Conservation (phyloP, 2,888 invertebrate species). For the Hymenopus coronatus region DNA sequence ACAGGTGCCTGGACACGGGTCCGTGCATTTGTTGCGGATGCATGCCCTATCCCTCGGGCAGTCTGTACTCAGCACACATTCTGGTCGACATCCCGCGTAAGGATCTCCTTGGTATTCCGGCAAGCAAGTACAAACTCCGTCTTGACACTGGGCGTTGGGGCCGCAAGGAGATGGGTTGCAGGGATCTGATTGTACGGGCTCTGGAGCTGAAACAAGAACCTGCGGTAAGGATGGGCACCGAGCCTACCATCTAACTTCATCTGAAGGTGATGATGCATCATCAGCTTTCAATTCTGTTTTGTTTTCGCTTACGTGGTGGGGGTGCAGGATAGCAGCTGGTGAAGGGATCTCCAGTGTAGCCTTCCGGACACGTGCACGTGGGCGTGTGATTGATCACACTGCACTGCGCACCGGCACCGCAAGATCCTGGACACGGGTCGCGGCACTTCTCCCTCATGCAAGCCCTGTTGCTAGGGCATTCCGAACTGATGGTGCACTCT, state of each 20-base stretch:
- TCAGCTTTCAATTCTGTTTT: not conserved
- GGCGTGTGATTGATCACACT: constrained; percentile 67
- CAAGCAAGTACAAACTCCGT: constrained; percentile 67
- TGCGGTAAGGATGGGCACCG: not conserved
- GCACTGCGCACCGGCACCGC: constrained; percentile 61
- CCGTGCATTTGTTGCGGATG: constrained; percentile 65
- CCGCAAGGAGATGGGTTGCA: constrained; percentile 42
- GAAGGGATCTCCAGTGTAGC: constrained; percentile 43
- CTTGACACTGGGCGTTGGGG: constrained; percentile 45
- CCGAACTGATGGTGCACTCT: constrained; percentile 65
- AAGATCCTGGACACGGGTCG: constrained; percentile 80
- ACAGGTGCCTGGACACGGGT: constrained; percentile 70
- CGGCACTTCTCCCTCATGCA: constrained; percentile 71
- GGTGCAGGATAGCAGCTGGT: constrained; percentile 36
- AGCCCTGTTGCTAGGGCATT: constrained; percentile 66
- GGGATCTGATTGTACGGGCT: constrained; percentile 38
- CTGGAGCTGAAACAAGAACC: constrained; percentile 55
- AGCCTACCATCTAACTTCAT: not conserved
- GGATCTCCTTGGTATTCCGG: constrained; percentile 66
- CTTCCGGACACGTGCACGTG: constrained; percentile 35
- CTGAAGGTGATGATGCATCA: not conserved
- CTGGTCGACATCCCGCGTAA: constrained; percentile 61
- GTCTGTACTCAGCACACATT: constrained; percentile 66
- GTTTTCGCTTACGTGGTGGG: constrained; percentile 32
- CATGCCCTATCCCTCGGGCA: constrained; percentile 63